A percentile compares a stretch with the other conserved stretches of the same genome.
These are phyloP conservation scores for Hassar affinis DNA, from an alignment of 2,113 vertebrate species.

Conservation along the genomic window DNA sequence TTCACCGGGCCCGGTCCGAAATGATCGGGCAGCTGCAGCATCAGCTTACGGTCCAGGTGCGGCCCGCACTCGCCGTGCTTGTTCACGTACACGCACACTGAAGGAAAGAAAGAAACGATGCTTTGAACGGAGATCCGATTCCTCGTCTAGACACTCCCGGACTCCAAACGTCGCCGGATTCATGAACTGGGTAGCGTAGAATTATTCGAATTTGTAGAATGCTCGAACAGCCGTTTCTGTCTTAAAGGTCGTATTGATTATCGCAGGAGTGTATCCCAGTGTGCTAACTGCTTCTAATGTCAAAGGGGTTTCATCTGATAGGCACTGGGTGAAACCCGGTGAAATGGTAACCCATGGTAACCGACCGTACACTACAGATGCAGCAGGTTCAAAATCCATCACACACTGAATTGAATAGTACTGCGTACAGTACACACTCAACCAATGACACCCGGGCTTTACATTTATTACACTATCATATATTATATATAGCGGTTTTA, in stretches of 20 bases:
- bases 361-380: not conserved
- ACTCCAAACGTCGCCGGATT: not conserved
- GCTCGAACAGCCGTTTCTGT: not conserved
- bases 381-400: not conserved
- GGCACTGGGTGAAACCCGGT: not conserved
- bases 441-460: no score
- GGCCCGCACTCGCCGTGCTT: conserved; percentile 89
- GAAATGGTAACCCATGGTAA: not conserved
- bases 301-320: not conserved
- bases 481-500: no score
- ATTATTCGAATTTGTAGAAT: no score
- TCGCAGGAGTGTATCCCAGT: not conserved
- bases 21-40: conserved; percentile 91
- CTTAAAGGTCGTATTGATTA: not conserved
- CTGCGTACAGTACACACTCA: no score
- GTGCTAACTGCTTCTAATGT: not conserved
- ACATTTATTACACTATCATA: no score
- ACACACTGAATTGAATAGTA: no score
- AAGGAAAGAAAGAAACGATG: not conserved
- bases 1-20: conserved; percentile 95
- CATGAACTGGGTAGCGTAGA: not conserved
- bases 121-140: not conserved
- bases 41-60: conserved; percentile 85
- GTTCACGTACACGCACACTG: conserved; percentile 97
- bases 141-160: not conserved